Percentiles rank a stretch among this genome's conserved stretches.
Conservation (phyloP, 2,797 vertebrate genomes). For the Bryconaethiops microstoma region DNA sequence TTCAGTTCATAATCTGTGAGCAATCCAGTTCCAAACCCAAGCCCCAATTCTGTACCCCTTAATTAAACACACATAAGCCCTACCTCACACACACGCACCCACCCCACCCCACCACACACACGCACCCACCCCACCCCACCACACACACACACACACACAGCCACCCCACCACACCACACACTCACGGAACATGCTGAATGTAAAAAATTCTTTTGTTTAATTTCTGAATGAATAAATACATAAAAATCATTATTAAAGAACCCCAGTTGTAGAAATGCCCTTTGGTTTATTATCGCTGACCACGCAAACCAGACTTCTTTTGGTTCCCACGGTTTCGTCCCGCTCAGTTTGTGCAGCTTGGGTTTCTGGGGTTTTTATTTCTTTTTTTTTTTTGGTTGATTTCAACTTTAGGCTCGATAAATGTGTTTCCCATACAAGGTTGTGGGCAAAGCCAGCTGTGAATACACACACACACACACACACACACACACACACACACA, state of each 20-base stretch:
- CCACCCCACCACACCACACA: constrained; percentile 12
- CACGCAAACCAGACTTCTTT: constrained; percentile 61
- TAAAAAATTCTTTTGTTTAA: constrained; percentile 59
- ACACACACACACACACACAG: neutral
- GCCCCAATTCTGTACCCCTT: constrained; percentile 22
- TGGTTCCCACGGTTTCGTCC: constrained; percentile 67
- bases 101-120: too few relatives aligned
- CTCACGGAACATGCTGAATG: constrained; percentile 56
- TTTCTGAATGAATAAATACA: constrained; percentile 65
- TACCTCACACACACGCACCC: too few relatives aligned
- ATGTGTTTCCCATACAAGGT: constrained; percentile 68
- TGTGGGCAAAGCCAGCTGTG: constrained; percentile 49
- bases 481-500: neutral
- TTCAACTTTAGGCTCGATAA: constrained; percentile 56
- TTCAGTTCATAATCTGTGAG: constrained; percentile 10
- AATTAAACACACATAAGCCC: constrained; percentile 50
- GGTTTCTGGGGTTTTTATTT: constrained; percentile 54
- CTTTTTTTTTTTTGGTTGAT: constrained; percentile 65
- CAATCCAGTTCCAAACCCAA: constrained; percentile 6
- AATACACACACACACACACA: constrained; percentile 12
- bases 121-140: constrained; percentile 6
- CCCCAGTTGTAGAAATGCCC: constrained; percentile 67
- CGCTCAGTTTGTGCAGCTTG: constrained; percentile 55
- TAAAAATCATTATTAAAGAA: constrained; percentile 69
- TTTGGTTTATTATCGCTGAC: constrained; percentile 64